Conservation (phyloP, 2,797 vertebrate species). For the Rhadinocentrus ornatus region DNA sequence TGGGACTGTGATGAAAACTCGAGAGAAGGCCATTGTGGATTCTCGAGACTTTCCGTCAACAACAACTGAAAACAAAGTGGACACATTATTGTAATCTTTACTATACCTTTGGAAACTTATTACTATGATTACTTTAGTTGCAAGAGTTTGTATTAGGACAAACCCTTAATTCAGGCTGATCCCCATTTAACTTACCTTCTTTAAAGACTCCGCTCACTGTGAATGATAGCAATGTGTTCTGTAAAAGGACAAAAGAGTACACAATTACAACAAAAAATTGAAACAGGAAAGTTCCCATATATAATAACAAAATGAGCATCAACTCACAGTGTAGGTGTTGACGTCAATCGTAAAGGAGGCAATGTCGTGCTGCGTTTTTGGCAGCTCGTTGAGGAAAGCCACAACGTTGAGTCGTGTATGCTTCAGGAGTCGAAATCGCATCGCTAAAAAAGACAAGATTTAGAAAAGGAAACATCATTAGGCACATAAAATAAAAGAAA, state of each 20-base stretch:
- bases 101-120: background rate
- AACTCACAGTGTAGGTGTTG: constrained; percentile 87
- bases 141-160: background rate
- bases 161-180: background rate
- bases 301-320: background rate
- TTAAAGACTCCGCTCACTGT: constrained; percentile 92
- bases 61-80: constrained; percentile 64
- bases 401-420: constrained; percentile 90
- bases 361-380: constrained; percentile 91
- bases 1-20: constrained; percentile 91
- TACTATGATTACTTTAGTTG: background rate
- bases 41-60: constrained; percentile 88
- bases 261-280: constrained; percentile 27
- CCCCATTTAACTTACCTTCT: constrained; percentile 82
- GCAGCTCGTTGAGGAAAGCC: constrained; percentile 92
- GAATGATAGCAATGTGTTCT: constrained; percentile 90
- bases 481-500: constrained; percentile 3
- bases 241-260: constrained; percentile 45
- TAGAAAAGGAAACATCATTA: constrained; percentile 8
- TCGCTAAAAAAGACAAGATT: constrained; percentile 69
- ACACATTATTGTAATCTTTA: constrained; percentile 5
- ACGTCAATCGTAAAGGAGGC: constrained; percentile 90
- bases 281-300: background rate
- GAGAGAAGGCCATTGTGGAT: constrained; percentile 88
- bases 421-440: constrained; percentile 88